Conservation (phyloP, 1,140 invertebrate species). For the Mamestra configurata region DNA sequence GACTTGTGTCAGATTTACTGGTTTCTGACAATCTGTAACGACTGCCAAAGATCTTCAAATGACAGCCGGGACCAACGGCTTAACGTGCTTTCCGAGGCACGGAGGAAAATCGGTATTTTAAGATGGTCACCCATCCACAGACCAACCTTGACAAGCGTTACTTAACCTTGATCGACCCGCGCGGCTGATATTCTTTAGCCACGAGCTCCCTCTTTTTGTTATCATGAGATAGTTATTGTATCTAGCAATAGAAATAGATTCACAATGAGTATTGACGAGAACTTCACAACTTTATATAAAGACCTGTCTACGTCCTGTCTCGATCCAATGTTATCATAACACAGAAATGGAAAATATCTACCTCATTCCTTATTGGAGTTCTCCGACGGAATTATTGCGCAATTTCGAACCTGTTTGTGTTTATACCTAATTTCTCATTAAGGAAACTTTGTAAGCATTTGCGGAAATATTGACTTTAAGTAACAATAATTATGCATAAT, state of each 20-base stretch:
- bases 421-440: neutral
- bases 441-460: neutral
- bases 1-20: too few species aligned
- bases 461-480: neutral
- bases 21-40: too few species aligned
- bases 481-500: neutral
- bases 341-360: slow-evolving; percentile 14
- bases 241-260: neutral
- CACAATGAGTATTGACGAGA: neutral
- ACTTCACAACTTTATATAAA: neutral
- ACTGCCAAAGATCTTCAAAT: too few species aligned
- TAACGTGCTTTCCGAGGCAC: too few species aligned
- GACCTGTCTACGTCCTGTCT: slow-evolving; percentile 15
- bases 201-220: too few species aligned
- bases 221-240: neutral
- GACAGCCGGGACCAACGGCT: too few species aligned
- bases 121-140: too few species aligned
- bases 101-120: too few species aligned
- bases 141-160: too few species aligned
- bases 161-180: too few species aligned
- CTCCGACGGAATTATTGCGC: neutral
- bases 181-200: too few species aligned
- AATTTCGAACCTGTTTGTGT: neutral
- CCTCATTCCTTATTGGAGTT: neutral
- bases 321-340: slow-evolving; percentile 14